phyloP scores from a whole-genome alignment of 2,797 vertebrate species.

The Falco novaeseelandiae region DNA sequence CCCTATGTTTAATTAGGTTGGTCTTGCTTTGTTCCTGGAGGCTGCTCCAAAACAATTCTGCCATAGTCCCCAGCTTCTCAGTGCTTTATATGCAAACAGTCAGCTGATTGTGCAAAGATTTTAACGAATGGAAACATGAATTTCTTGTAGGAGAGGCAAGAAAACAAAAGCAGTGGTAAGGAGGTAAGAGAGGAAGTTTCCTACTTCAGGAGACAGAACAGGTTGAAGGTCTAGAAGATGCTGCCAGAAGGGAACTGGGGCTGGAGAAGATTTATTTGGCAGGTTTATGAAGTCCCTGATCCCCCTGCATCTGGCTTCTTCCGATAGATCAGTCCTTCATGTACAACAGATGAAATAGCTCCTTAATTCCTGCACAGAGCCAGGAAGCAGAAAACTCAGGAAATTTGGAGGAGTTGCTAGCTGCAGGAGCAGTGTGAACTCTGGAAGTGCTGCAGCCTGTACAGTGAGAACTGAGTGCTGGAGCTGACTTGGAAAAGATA shows the following conservation, averaged over 20 bases:
- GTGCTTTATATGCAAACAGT: not conserved
- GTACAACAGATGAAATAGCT: not conserved
- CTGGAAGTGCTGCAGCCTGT: accelerated
- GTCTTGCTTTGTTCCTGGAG: not conserved
- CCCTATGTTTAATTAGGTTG: not conserved
- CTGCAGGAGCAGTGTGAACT: not conserved
- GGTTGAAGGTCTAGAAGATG: not conserved
- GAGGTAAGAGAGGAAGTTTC: not conserved
- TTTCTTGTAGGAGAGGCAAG: not conserved
- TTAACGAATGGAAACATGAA: not conserved
- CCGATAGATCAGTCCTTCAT: not conserved
- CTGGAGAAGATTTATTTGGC: not conserved
- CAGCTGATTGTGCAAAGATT: not conserved
- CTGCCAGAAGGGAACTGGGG: not conserved
- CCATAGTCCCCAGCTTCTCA: not conserved
- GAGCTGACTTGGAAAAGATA: not conserved
- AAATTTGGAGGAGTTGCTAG: not conserved
- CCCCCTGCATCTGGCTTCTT: not conserved
- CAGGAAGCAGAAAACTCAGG: not conserved
- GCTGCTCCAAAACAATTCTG: not conserved
- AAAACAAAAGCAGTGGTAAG: not conserved
- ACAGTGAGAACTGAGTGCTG: not conserved
- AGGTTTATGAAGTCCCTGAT: not conserved
- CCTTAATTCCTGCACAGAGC: not conserved
- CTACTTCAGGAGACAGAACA: not conserved